phyloP scores from a whole-genome alignment of 2,113 vertebrate species.

The Lepus timidus region DNA sequence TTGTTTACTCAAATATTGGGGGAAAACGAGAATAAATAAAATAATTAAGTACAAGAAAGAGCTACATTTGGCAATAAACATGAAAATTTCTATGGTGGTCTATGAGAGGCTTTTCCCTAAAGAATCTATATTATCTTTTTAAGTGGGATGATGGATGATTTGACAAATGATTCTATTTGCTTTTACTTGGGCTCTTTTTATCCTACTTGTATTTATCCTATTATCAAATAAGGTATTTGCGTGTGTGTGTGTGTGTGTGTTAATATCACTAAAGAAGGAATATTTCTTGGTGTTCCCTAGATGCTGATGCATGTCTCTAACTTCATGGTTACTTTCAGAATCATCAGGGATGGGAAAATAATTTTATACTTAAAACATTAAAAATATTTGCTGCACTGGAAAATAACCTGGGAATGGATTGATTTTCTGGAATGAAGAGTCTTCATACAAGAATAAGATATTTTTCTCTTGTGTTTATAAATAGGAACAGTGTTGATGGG shows the following conservation, averaged over 20 bases:
- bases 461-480: background rate
- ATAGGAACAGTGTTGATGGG: background rate
- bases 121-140: background rate
- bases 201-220: background rate
- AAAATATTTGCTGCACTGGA: background rate
- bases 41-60: too few species aligned
- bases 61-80: background rate
- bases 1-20: too few species aligned
- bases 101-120: background rate
- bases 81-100: background rate
- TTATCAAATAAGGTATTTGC: background rate
- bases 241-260: background rate
- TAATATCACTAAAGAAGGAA: background rate
- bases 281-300: background rate
- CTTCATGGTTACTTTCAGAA: background rate
- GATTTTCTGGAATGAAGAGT: background rate
- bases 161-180: background rate
- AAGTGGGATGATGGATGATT: background rate
- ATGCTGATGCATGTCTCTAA: background rate
- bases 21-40: too few species aligned
- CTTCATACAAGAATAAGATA: background rate
- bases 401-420: background rate
- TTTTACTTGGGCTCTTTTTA: background rate
- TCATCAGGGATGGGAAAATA: background rate
- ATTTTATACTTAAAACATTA: background rate